These are phyloP conservation scores for Papilio gigon DNA, from an alignment of 2,888 invertebrate species.

Conservation along the genomic window DNA sequence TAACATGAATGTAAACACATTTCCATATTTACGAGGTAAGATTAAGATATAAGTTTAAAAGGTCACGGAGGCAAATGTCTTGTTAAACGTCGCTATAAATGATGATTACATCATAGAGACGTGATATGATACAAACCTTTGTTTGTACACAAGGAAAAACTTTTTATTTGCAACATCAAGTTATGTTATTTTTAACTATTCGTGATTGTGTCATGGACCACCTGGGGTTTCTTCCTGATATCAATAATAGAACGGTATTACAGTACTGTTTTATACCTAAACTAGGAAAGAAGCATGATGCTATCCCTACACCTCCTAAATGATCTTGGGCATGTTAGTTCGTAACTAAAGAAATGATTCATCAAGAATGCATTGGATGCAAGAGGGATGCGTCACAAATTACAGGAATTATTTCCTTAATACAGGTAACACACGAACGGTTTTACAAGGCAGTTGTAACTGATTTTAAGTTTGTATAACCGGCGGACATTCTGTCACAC, in stretches of 20 bases:
- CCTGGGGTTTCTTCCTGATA: too few species aligned
- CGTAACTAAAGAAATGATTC: constrained; percentile 11
- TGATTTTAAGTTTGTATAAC: too few species aligned
- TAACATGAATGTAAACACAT: not conserved
- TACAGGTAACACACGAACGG: not conserved
- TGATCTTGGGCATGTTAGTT: too few species aligned
- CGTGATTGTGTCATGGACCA: not conserved
- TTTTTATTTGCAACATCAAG: not conserved
- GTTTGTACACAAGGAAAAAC: not conserved
- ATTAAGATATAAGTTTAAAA: not conserved
- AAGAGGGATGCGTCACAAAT: constrained; percentile 29
- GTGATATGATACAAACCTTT: not conserved
- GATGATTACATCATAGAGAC: constrained; percentile 11
- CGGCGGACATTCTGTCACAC: not conserved
- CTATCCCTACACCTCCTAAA: too few species aligned
- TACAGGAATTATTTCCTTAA: constrained; percentile 5
- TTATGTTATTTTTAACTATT: not conserved
- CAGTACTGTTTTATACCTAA: too few species aligned
- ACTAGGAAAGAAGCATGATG: too few species aligned
- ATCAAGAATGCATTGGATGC: constrained; percentile 12
- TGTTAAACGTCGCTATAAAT: not conserved
- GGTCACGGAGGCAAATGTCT: constrained; percentile 4
- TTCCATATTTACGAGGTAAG: not conserved
- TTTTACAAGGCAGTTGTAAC: too few species aligned
- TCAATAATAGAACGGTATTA: too few species aligned